A percentile compares a stretch with the other conserved stretches of the same genome.
phyloP scores from a whole-genome alignment of 2,797 vertebrate species.

The Scarus forsteni region DNA sequence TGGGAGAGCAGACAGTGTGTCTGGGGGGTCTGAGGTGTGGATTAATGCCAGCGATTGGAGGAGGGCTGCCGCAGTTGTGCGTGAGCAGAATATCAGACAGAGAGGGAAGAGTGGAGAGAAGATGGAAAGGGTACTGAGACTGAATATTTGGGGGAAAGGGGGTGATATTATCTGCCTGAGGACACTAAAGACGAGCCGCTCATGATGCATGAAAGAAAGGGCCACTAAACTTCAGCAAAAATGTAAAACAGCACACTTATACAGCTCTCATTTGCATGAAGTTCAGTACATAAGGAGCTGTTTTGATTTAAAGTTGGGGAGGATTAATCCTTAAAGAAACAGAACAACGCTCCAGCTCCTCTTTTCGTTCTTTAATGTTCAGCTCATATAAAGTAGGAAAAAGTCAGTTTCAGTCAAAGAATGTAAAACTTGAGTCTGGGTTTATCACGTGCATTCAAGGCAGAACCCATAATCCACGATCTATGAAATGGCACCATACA shows the following conservation, averaged over 20 bases:
- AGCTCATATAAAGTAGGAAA: conserved; percentile 17
- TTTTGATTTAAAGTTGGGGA: conserved; percentile 22
- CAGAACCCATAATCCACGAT: conserved; percentile 42
- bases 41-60: conserved; percentile 93
- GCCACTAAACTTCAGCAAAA: conserved; percentile 37
- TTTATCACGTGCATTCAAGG: conserved; percentile 42
- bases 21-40: conserved; percentile 89
- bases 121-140: conserved; percentile 67
- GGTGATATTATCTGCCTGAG: conserved; percentile 32
- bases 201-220: conserved; percentile 24
- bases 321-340: conserved; percentile 22
- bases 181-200: conserved; percentile 30
- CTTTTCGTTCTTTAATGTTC: conserved; percentile 8
- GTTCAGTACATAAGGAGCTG: conserved; percentile 7
- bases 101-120: conserved; percentile 74
- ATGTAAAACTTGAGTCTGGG: conserved; percentile 8
- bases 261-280: conserved; percentile 14
- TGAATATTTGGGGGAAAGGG: conserved; percentile 44
- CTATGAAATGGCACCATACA: conserved; percentile 36
- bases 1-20: conserved; percentile 85
- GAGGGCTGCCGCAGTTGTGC: conserved; percentile 91
- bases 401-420: conserved; percentile 1
- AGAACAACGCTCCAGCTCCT: background rate
- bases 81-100: conserved; percentile 92
- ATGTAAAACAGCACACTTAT: conserved; percentile 20